Evolutionary conservation across 2,888 invertebrate species (phyloP).

Genomic region (Andrena praecox): DNA sequence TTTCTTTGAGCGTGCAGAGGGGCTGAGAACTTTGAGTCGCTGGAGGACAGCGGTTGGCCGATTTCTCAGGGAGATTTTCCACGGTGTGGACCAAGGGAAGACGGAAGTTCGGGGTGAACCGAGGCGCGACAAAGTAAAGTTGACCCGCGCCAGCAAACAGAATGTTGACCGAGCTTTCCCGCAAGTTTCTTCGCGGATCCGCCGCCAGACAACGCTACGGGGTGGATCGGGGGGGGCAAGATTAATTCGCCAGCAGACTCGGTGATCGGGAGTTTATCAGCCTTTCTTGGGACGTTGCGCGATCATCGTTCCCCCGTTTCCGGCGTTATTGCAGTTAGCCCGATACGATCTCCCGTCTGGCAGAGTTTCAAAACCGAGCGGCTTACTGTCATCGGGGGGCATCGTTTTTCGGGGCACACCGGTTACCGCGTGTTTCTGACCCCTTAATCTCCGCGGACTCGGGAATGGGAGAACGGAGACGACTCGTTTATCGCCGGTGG

Average conservation of each 20-base stretch:
- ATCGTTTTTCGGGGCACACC: slow-evolving; percentile 18
- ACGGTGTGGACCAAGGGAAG: not conserved
- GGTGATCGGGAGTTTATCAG: slow-evolving; percentile 28
- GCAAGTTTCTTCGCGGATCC: slow-evolving; percentile 35
- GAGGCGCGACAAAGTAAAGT: slow-evolving; percentile 34
- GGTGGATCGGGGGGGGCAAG: not conserved
- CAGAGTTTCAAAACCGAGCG: slow-evolving; percentile 39
- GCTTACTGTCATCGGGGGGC: slow-evolving; percentile 16
- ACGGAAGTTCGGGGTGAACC: slow-evolving; percentile 2
- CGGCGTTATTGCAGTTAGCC: slow-evolving; percentile 25
- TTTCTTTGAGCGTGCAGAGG: not conserved
- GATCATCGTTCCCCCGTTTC: slow-evolving; percentile 43
- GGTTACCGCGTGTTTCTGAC: slow-evolving; percentile 27
- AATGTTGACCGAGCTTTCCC: slow-evolving; percentile 38
- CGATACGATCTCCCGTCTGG: slow-evolving; percentile 28
- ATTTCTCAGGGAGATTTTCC: not conserved
- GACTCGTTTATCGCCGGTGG: not conserved
- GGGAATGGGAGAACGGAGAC: not conserved
- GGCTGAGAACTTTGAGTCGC: not conserved
- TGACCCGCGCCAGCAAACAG: slow-evolving; percentile 49
- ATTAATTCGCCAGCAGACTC: slow-evolving; percentile 19
- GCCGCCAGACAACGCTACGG: not conserved
- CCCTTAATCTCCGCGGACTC: slow-evolving; percentile 22
- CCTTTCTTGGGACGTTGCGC: slow-evolving; percentile 12
- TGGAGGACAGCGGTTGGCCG: not conserved